Conservation (phyloP, 2,113 vertebrate species). For the Cephalopholis sonnerati region DNA sequence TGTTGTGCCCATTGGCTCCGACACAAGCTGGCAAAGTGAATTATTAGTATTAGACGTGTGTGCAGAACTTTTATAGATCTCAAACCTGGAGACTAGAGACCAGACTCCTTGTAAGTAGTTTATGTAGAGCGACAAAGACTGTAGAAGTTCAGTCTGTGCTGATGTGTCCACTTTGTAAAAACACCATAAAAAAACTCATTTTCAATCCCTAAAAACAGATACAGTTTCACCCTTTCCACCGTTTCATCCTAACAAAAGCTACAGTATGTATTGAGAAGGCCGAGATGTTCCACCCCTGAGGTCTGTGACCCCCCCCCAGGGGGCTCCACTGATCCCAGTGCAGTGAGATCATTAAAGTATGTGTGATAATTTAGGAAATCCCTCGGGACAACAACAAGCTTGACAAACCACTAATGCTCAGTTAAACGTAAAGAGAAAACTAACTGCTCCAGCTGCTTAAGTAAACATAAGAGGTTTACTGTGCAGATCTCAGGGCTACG, state of each 20-base stretch:
- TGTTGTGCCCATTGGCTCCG: not conserved
- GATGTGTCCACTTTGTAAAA: too few relatives aligned
- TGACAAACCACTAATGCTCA: slow-evolving; percentile 1
- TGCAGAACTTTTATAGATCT: too few relatives aligned
- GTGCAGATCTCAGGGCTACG: not conserved
- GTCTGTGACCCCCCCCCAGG: slow-evolving; percentile 32
- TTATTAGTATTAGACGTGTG: not conserved
- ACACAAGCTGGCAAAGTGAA: not conserved
- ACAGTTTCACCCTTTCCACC: slow-evolving; percentile 4
- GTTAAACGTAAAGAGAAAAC: slow-evolving; percentile 16
- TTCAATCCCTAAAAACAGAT: slow-evolving; percentile 8
- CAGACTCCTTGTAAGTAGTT: not conserved
- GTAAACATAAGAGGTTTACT: not conserved
- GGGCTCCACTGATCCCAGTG: slow-evolving; percentile 24
- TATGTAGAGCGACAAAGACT: not conserved
- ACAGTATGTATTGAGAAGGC: slow-evolving; percentile 47
- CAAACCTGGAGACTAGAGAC: too few relatives aligned
- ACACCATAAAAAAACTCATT: slow-evolving; percentile 13
- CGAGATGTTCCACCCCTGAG: slow-evolving; percentile 25
- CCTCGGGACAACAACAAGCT: slow-evolving; percentile 40
- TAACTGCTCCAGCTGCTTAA: not conserved
- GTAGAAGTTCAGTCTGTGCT: not conserved
- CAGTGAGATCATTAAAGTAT: slow-evolving; percentile 58
- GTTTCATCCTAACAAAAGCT: slow-evolving; percentile 34
- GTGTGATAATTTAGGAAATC: slow-evolving; percentile 49